Percentiles rank a stretch among this genome's conserved stretches.
These are phyloP conservation scores for Hemicordylus capensis DNA, from an alignment of 2,113 vertebrate species.

Conservation along the genomic window DNA sequence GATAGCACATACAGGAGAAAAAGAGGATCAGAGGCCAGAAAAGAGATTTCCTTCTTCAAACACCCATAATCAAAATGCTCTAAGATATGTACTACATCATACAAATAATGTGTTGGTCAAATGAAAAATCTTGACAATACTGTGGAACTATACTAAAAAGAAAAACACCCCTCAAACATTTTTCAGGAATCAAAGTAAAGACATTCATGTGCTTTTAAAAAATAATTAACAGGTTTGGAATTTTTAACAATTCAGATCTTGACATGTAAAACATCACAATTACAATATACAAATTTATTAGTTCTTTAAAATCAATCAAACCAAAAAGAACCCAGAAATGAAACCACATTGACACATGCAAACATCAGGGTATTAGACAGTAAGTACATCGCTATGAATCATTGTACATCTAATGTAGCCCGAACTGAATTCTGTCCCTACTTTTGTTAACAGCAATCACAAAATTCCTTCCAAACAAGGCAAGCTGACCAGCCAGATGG, in stretches of 20 bases:
- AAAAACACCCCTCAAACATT: not conserved
- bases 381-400: constrained; percentile 78
- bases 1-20: constrained; percentile 6
- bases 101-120: constrained; percentile 61
- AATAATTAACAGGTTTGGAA: constrained; percentile 72
- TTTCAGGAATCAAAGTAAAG: constrained; percentile 69
- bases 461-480: constrained; percentile 64
- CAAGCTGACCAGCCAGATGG: constrained; percentile 58
- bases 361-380: constrained; percentile 89
- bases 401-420: constrained; percentile 69
- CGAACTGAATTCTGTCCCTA: constrained; percentile 62
- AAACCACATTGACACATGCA: constrained; percentile 91
- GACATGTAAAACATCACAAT: constrained; percentile 93
- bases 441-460: constrained; percentile 48
- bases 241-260: constrained; percentile 83
- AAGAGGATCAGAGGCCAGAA: constrained; percentile 48
- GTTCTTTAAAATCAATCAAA: constrained; percentile 79
- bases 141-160: constrained; percentile 63
- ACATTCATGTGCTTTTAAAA: constrained; percentile 59
- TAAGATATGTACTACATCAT: constrained; percentile 38
- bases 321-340: constrained; percentile 80
- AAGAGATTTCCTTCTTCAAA: constrained; percentile 58
- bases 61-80: constrained; percentile 59
- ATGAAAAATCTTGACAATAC: constrained; percentile 50
- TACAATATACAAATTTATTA: constrained; percentile 92